A percentile compares a stretch with the other conserved stretches of the same genome.
These are phyloP conservation scores for Tenthredo distinguenda DNA, from an alignment of 2,888 invertebrate genomes.

Conservation along the genomic window DNA sequence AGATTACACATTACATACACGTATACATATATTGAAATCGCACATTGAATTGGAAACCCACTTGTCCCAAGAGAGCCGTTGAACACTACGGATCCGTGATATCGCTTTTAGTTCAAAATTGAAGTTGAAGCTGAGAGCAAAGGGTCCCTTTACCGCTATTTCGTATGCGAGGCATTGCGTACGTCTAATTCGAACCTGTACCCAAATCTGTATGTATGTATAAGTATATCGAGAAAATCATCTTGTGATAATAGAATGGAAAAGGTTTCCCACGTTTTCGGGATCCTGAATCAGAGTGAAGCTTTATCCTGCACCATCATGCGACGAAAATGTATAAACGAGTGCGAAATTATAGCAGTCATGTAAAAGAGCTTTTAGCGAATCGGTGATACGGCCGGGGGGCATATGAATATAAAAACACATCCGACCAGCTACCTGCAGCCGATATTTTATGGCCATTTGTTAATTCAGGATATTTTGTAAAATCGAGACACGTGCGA, in stretches of 20 bases:
- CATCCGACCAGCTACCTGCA: background rate
- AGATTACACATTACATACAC: background rate
- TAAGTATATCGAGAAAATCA: background rate
- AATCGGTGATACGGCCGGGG: background rate
- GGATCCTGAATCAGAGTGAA: background rate
- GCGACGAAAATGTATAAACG: background rate
- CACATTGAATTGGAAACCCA: background rate
- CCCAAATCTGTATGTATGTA: background rate
- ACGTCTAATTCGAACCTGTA: background rate
- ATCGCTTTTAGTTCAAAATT: background rate
- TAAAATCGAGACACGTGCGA: background rate
- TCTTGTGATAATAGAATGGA: background rate
- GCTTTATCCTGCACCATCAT: background rate
- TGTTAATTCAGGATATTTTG: background rate
- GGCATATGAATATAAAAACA: background rate
- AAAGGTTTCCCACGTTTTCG: background rate
- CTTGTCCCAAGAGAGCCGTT: background rate
- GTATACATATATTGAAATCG: background rate
- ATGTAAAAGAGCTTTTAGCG: background rate
- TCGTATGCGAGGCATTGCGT: background rate
- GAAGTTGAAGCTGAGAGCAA: background rate
- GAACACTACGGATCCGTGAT: background rate
- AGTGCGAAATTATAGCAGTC: background rate
- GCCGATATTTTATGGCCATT: background rate
- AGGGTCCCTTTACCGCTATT: background rate